Evolutionary conservation across 2,888 invertebrate genomes (phyloP).

Genomic region (Chloroclysta siterata): DNA sequence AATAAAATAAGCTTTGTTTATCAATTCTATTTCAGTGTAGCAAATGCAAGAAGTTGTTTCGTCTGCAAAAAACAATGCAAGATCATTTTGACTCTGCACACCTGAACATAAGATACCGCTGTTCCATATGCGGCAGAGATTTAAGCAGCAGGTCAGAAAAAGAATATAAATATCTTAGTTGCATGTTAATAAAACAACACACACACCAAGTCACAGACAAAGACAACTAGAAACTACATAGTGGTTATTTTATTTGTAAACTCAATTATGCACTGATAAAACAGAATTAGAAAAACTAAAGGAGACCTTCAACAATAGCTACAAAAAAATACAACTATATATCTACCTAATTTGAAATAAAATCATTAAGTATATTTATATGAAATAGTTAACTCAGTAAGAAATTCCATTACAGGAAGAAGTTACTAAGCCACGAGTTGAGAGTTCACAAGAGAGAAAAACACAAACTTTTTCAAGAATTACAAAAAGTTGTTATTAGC

Average conservation of each 20-base stretch:
- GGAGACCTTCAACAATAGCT: too few relatives aligned
- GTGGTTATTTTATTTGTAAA: too few relatives aligned
- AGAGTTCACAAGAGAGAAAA: constrained; percentile 42
- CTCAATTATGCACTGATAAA: too few relatives aligned
- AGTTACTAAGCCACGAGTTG: constrained; percentile 39
- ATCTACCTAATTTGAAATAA: too few relatives aligned
- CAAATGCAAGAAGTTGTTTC: constrained; percentile 45
- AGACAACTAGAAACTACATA: too few relatives aligned
- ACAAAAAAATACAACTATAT: too few relatives aligned
- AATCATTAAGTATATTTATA: too few relatives aligned
- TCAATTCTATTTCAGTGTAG: constrained; percentile 36
- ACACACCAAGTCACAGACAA: neutral
- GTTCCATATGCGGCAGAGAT: constrained; percentile 44
- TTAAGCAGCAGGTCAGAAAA: constrained; percentile 40
- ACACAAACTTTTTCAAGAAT: constrained; percentile 39
- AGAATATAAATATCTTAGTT: neutral
- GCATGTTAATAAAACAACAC: neutral
- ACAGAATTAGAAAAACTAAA: too few relatives aligned
- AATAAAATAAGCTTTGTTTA: neutral
- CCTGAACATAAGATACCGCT: constrained; percentile 46
- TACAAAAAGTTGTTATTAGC: constrained; percentile 38
- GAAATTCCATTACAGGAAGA: constrained; percentile 34
- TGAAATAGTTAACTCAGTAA: neutral
- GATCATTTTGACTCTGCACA: constrained; percentile 48
- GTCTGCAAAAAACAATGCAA: constrained; percentile 39